These are phyloP conservation scores for Kuschelorhynchus macadamiae DNA, from an alignment of 2,888 invertebrate species.

Conservation along the genomic window DNA sequence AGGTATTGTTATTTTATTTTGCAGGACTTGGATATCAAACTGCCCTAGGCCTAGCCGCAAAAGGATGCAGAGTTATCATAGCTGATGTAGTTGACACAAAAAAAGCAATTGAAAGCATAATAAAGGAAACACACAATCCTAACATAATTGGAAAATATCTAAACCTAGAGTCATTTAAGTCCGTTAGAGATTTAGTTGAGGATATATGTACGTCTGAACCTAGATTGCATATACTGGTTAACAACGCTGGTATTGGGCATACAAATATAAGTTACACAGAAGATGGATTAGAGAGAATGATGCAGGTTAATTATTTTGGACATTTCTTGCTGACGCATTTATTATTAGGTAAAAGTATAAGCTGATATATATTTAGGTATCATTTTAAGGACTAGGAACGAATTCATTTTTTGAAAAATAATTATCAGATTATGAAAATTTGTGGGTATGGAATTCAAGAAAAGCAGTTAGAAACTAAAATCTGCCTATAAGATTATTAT, in stretches of 20 bases:
- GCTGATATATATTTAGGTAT: no score
- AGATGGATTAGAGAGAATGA: conserved; percentile 74
- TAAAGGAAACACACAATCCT: conserved; percentile 19
- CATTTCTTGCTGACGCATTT: conserved; percentile 79
- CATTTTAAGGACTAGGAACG: no score
- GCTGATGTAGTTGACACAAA: conserved; percentile 21
- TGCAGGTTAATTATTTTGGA: conserved; percentile 81
- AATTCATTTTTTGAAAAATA: no score
- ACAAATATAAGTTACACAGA: conserved; percentile 6
- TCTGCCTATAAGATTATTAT: no score
- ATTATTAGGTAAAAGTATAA: conserved; percentile 59
- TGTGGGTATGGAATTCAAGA: no score
- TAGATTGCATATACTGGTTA: conserved; percentile 74
- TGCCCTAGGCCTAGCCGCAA: conserved; percentile 14
- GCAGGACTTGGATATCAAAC: conserved; percentile 21
- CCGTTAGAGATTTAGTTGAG: conserved; percentile 74
- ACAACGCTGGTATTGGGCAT: conserved; percentile 72
- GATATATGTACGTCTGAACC: conserved; percentile 71
- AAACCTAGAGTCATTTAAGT: conserved; percentile 71
- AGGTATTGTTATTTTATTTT: no score
- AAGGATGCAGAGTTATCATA: conserved; percentile 25
- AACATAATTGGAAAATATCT: conserved; percentile 11
- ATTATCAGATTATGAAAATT: no score
- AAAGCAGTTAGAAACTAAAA: no score
- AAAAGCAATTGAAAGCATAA: conserved; percentile 5